Conservation (phyloP, 2,888 invertebrate genomes). For the Lottia scabra region DNA sequence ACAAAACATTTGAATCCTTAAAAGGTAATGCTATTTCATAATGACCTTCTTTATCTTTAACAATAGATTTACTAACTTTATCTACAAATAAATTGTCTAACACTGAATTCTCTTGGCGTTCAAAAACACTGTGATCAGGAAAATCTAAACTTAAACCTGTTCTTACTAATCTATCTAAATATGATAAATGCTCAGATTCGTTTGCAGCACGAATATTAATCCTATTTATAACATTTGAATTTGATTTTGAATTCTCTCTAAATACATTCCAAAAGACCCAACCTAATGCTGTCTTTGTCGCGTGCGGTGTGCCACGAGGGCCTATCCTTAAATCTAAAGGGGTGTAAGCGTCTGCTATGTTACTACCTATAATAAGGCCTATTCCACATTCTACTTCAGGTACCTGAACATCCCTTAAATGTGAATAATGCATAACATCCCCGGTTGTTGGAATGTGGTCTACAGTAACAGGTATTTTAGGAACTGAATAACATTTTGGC, state of each 20-base stretch:
- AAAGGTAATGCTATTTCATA: slow-evolving; percentile 18
- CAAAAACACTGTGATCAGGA: background rate
- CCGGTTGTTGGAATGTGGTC: slow-evolving; percentile 13
- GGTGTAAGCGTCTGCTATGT: slow-evolving; percentile 16
- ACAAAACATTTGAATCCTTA: background rate
- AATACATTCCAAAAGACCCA: slow-evolving; percentile 5
- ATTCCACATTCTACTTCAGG: slow-evolving; percentile 14
- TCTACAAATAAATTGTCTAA: slow-evolving; percentile 17
- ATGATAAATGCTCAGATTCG: background rate
- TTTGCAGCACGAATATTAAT: too few relatives aligned
- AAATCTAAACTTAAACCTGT: background rate
- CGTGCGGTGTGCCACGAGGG: slow-evolving; percentile 12
- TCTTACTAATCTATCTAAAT: background rate
- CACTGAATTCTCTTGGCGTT: slow-evolving; percentile 9
- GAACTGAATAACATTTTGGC: slow-evolving; percentile 7
- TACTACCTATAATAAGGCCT: slow-evolving; percentile 17
- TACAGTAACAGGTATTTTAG: slow-evolving; percentile 10
- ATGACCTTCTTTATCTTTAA: slow-evolving; percentile 11
- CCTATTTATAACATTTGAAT: too few relatives aligned
- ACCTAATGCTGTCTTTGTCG: slow-evolving; percentile 13
- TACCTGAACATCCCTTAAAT: slow-evolving; percentile 9
- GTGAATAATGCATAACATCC: slow-evolving; percentile 12
- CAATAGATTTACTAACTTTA: slow-evolving; percentile 14
- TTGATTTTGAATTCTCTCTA: background rate
- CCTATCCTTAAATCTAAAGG: slow-evolving; percentile 1